These are phyloP conservation scores for Eilema caniola DNA, from an alignment of 2,888 invertebrate genomes.

Conservation along the genomic window DNA sequence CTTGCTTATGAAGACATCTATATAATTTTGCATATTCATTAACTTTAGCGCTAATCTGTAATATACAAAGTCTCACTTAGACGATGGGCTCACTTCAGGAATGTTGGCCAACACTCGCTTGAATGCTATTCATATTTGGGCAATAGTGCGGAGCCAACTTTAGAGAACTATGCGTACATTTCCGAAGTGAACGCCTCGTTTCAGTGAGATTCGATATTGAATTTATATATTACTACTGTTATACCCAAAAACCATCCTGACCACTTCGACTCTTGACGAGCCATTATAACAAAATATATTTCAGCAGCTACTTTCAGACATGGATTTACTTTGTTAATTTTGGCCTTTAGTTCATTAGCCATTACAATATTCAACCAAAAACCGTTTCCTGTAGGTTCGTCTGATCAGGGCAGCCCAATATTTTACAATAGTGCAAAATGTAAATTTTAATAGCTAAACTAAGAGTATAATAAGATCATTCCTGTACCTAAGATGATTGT, in stretches of 20 bases:
- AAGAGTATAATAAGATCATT: slow-evolving; percentile 80
- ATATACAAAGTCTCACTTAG: background rate
- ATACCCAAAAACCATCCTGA: background rate
- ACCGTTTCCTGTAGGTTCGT: slow-evolving; percentile 26
- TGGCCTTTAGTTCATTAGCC: slow-evolving; percentile 7
- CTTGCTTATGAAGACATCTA: background rate
- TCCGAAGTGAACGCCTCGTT: background rate
- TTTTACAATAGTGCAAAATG: slow-evolving; percentile 80
- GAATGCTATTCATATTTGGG: background rate
- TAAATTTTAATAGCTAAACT: slow-evolving; percentile 63
- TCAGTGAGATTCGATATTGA: background rate
- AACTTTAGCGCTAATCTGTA: background rate
- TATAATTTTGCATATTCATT: background rate
- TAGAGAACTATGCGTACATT: background rate
- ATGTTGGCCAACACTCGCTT: background rate
- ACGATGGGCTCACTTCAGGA: background rate
- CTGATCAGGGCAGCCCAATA: slow-evolving; percentile 66
- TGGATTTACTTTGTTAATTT: slow-evolving; percentile 16
- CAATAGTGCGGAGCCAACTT: background rate
- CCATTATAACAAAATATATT: background rate
- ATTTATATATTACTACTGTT: background rate
- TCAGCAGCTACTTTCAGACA: background rate
- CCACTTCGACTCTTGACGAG: slow-evolving; percentile 6
- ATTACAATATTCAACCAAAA: slow-evolving; percentile 25
- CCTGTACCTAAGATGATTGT: slow-evolving; percentile 86